phyloP scores from a whole-genome alignment of 2,888 invertebrate genomes.

The Sarcophaga caerulescens region DNA sequence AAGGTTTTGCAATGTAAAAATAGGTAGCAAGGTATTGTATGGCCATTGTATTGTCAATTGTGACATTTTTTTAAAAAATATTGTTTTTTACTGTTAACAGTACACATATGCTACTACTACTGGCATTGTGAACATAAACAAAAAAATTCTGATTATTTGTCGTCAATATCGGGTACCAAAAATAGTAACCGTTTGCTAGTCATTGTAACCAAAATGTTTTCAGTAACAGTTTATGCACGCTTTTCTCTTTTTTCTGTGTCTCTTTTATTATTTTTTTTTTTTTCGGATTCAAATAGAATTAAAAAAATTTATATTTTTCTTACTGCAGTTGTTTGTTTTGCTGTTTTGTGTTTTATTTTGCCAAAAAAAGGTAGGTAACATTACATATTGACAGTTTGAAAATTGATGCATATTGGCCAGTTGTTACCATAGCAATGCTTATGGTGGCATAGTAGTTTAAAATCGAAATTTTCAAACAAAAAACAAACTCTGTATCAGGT shows the following conservation, averaged over 20 bases:
- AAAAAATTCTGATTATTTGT: not conserved
- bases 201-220: slow-evolving; percentile 32
- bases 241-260: slow-evolving; percentile 27
- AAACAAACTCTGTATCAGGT: too few relatives aligned
- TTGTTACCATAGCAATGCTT: not conserved
- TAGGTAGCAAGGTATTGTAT: too few relatives aligned
- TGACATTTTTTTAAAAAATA: too few relatives aligned
- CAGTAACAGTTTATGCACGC: slow-evolving; percentile 35
- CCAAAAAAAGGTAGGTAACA: not conserved
- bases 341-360: not conserved
- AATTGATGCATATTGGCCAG: slow-evolving; percentile 47
- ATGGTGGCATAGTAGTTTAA: not conserved
- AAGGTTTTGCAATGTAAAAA: too few relatives aligned
- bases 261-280: not conserved
- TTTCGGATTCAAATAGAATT: not conserved
- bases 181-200: slow-evolving; percentile 8
- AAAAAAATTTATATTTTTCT: not conserved
- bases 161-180: slow-evolving; percentile 34
- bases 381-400: slow-evolving; percentile 51
- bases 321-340: not conserved
- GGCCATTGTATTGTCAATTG: too few relatives aligned
- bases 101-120: too few relatives aligned
- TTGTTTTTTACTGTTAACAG: too few relatives aligned
- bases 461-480: too few relatives aligned
- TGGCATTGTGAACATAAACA: not conserved